Evolutionary conservation across 2,113 vertebrate species (phyloP), one percentile per base, ranked within the genome.

Genomic region (Brachyhypopomus occidentalis): DNA sequence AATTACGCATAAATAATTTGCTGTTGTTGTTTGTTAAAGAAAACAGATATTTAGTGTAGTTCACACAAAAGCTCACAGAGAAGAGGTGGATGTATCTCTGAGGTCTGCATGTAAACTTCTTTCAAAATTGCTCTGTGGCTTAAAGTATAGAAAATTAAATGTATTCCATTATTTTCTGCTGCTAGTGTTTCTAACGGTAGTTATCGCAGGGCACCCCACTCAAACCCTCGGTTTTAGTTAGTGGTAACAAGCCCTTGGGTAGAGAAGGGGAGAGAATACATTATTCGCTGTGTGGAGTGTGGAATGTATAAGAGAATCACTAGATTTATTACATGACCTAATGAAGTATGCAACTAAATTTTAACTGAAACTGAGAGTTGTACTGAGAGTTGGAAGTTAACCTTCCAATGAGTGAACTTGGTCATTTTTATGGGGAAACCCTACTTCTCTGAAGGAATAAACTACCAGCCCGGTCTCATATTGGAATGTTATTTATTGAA

Each of bases 331-430:
- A 84, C 52, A 74, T 64, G 45, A 72, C 63, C 67, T 79, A 84
- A 84, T 79, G 72, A 75, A 79, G 77, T 69, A 72, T 79, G 73
- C 78, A 84, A 80, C 74, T 52, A 73, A 80, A 84, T 70, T 38
- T 74, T 71, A 84, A 79, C 71, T 70, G 72, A 75, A 71, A 72
- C 55, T 70, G 64, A 63, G n/a, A 75, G 72, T 9, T 75, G 45
- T 41, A 52, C 17, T 62, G 70, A 69, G 66, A 30, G 56, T 72
- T 22, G 34, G 55, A 62, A 74, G 63, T 69, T 79, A 62, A 38
- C 66, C 30, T 55, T 23, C 77, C 63, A 70, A 71, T 41, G 55
- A 75, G 34, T n/a, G 62, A 22, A 81, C 60, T 81, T 14, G 41
- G 45, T 52, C 12, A 62, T 67, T 34, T 34, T 6, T 5, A 2